These are phyloP conservation scores for Chelon labrosus DNA, from an alignment of 2,797 vertebrate genomes.

Conservation along the genomic window DNA sequence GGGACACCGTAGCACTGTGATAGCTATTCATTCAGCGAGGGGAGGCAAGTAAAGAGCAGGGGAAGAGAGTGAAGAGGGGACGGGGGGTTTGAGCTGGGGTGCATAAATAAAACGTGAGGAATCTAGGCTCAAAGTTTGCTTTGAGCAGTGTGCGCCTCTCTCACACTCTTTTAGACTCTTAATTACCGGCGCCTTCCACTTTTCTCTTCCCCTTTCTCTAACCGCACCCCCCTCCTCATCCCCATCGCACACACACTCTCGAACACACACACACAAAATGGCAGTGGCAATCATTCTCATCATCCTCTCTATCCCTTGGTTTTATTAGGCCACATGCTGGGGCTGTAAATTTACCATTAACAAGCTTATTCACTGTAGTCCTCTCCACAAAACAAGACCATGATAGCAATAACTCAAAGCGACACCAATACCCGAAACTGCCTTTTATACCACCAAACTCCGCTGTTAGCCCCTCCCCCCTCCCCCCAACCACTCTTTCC, in stretches of 20 bases:
- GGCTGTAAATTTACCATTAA: conserved; percentile 86
- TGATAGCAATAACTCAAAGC: conserved; percentile 79
- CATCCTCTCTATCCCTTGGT: conserved; percentile 75
- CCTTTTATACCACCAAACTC: conserved; percentile 59
- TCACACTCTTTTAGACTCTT: conserved; percentile 80
- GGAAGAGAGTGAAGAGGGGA: conserved; percentile 61
- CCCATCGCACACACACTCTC: conserved; percentile 37
- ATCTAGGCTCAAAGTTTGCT: conserved; percentile 80
- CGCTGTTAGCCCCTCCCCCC: conserved; percentile 27
- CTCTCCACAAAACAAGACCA: conserved; percentile 79
- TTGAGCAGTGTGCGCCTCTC: conserved; percentile 79
- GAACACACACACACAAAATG: conserved; percentile 56
- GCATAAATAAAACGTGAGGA: conserved; percentile 82
- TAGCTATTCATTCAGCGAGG: conserved; percentile 83
- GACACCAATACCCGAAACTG: conserved; percentile 78
- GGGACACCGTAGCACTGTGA: conserved; percentile 81
- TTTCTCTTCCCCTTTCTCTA: conserved; percentile 63
- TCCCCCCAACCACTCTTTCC: background rate
- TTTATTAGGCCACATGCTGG: conserved; percentile 84
- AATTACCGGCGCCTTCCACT: conserved; percentile 80
- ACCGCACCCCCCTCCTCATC: conserved; percentile 31
- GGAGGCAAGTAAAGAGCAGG: conserved; percentile 71
- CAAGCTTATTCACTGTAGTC: conserved; percentile 80
- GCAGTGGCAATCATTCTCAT: conserved; percentile 74
- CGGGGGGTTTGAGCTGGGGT: conserved; percentile 37